These are phyloP conservation scores for Mimachlamys varia DNA, from an alignment of 2,888 invertebrate genomes.

Conservation along the genomic window DNA sequence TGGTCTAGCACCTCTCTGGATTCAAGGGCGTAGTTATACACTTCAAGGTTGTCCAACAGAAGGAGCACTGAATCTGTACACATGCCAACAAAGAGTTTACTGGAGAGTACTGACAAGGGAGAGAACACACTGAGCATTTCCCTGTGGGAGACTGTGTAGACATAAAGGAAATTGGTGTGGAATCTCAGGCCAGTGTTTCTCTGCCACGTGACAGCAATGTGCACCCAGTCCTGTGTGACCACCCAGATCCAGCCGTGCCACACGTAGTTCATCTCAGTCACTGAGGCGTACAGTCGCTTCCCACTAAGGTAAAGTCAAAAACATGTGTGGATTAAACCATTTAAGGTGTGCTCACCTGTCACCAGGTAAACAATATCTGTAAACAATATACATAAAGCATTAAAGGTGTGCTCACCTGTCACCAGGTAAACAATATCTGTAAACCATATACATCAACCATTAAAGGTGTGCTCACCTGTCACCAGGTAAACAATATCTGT, in stretches of 20 bases:
- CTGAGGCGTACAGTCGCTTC: not conserved
- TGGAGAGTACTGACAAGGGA: not conserved
- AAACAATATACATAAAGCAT: too few species aligned
- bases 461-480: too few species aligned
- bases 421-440: too few species aligned
- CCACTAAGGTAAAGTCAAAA: constrained; percentile 38
- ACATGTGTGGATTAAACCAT: not conserved
- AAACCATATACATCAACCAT: too few species aligned
- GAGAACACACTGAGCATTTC: not conserved
- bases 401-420: too few species aligned
- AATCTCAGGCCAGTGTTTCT: constrained; percentile 46
- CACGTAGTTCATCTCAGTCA: constrained; percentile 47
- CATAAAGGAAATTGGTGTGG: constrained; percentile 47
- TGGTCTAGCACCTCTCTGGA: constrained; percentile 39
- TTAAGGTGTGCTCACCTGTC: too few species aligned
- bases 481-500: too few species aligned
- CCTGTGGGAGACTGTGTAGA: not conserved
- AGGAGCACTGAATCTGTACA: not conserved
- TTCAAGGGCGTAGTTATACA: constrained; percentile 41
- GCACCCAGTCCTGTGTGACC: constrained; percentile 50
- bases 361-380: too few species aligned
- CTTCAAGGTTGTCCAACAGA: constrained; percentile 38
- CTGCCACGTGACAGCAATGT: constrained; percentile 54
- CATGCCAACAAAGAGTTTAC: not conserved
- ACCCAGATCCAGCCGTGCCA: constrained; percentile 47